Conservation (phyloP, 2,113 vertebrate species). For the Urocitellus parryii region DNA sequence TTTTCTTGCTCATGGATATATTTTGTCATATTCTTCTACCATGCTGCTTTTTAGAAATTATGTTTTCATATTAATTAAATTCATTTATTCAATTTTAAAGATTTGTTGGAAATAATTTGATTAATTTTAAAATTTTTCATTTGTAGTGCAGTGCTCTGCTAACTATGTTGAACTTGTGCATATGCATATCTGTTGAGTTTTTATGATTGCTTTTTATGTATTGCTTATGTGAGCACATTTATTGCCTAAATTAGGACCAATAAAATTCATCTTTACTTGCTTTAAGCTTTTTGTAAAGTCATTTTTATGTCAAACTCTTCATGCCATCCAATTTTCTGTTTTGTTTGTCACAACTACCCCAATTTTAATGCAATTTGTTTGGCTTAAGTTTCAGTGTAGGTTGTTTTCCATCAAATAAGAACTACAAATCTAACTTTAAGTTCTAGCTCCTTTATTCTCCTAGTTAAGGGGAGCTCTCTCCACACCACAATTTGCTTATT, state of each 20-base stretch:
- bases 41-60: neutral
- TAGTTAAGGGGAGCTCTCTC: neutral
- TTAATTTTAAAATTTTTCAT: neutral
- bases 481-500: neutral
- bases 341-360: neutral
- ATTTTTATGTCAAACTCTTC: neutral
- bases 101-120: neutral
- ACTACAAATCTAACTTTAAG: neutral
- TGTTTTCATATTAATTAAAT: neutral
- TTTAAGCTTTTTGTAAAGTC: neutral
- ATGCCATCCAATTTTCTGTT: neutral
- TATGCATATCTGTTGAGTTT: neutral
- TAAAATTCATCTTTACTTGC: neutral
- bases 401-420: neutral
- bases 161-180: neutral
- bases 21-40: neutral
- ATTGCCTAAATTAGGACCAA: neutral
- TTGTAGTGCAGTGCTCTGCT: neutral
- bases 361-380: slow-evolving; percentile 4
- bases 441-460: neutral
- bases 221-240: neutral
- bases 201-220: neutral
- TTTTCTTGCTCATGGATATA: neutral
- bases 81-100: neutral
- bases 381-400: neutral